Base-by-base conservation (phyloP, 2,113 vertebrate genomes). In the Psilopsiagon aymara region DNA sequence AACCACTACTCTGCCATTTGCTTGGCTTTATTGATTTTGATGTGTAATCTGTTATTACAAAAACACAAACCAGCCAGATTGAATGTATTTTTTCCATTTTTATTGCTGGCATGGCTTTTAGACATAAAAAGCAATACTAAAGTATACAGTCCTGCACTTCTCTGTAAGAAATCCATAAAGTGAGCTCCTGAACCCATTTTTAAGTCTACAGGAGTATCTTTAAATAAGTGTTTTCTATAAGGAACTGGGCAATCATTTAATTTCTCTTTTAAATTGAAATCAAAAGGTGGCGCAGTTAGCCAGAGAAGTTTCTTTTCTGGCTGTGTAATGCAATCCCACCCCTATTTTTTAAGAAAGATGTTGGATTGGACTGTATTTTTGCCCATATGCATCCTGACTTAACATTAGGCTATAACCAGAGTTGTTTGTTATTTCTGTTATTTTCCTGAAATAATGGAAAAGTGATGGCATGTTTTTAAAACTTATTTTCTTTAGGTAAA, bases 251-350 rank as follows among this genome's bases (percentile, higher is more conserved):
- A 96, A 83, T 90, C n/a, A 62, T 57, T 94, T 87, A 86, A 82
- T 91, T 97, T 95, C 85, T 82, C 62, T 64, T 87, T 82, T 78
- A 95, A 76, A 94, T 94, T 66, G 78, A 94, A 92, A 95, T 97
- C 97, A 92, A 97, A 94, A 97, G 95, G 94, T 97, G 96, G 95
- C 73, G 73, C 87, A 93, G 93, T 97, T 68, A 95, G 87, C 87
- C 88, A 88, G 70, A 94, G 84, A 97, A 98, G 95, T 98, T 97
- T 97, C 82, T 43, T 87, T 91, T 85, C 87, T 82, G 96, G 41
- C 86, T 91, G 44, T 82, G 37, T 73, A 93, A 94, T 94, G 92
- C 79, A 75, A 81, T 91, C 79, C 86, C 81, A 96, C 80, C 71
- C 91, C 60, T 86, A 55, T 88, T 94, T 94, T 90, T 79, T 63